phyloP scores from a whole-genome alignment of 1,140 invertebrate species.

The Dendrolimus kikuchii region DNA sequence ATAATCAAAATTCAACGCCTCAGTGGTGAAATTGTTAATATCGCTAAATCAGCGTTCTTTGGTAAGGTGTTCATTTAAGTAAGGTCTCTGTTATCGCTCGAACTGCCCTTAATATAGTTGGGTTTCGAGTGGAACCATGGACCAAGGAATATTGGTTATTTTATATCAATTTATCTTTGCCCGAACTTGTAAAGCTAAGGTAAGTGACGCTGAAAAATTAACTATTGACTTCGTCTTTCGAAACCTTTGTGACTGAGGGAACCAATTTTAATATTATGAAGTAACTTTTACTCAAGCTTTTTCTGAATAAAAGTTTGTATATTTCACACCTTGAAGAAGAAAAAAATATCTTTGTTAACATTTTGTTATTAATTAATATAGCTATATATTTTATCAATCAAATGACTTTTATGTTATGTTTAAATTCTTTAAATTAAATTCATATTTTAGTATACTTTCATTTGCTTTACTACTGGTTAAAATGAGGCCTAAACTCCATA shows the following conservation, averaged over 20 bases:
- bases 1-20: slow-evolving; percentile 13
- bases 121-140: slow-evolving; percentile 3
- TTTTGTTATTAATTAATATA: too few species aligned
- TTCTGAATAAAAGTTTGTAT: too few species aligned
- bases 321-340: too few species aligned
- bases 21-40: slow-evolving; percentile 16
- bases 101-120: background rate
- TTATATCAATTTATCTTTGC: slow-evolving; percentile 17
- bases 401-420: too few species aligned
- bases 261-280: background rate
- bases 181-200: slow-evolving; percentile 13
- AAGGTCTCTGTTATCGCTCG: slow-evolving; percentile 3
- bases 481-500: too few species aligned
- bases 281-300: too few species aligned
- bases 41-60: slow-evolving; percentile 14
- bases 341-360: too few species aligned
- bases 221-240: slow-evolving; percentile 7
- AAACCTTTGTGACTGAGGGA: slow-evolving; percentile 4
- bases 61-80: slow-evolving; percentile 3
- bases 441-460: too few species aligned
- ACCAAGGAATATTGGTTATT: slow-evolving; percentile 4
- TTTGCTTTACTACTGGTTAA: too few species aligned
- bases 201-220: slow-evolving; percentile 18
- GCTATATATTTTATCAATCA: too few species aligned
- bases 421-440: too few species aligned